Conservation (phyloP, 2,113 vertebrate genomes). For the Nibea coibor region DNA sequence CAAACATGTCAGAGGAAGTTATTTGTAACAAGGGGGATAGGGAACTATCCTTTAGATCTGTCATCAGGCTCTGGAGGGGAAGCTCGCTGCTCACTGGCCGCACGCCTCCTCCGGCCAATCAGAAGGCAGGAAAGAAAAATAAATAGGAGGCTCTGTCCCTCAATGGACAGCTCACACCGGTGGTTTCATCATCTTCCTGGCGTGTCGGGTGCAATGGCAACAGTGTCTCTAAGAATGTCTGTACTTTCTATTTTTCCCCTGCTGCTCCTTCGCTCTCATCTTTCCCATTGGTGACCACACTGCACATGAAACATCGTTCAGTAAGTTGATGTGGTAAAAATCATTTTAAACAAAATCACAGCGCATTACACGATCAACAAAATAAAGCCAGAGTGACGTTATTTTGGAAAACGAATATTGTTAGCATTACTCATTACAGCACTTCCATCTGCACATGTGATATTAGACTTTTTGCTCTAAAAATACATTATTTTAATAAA, state of each 20-base stretch:
- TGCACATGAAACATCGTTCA: neutral
- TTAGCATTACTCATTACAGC: neutral
- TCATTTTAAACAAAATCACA: constrained; percentile 17
- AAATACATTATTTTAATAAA: neutral
- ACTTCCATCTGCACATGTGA: neutral
- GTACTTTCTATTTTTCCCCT: constrained; percentile 36
- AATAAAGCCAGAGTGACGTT: neutral
- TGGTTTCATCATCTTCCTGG: constrained; percentile 67
- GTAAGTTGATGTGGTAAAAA: neutral
- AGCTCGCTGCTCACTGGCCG: constrained; percentile 65
- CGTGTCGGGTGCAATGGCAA: constrained; percentile 37
- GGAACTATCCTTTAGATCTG: constrained; percentile 84
- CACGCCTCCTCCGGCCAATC: constrained; percentile 79
- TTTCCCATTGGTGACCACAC: constrained; percentile 19
- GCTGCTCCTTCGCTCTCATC: constrained; percentile 30
- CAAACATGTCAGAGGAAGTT: constrained; percentile 85
- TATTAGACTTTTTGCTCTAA: neutral
- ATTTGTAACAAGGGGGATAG: constrained; percentile 84
- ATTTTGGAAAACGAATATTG: constrained; percentile 5
- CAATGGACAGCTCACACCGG: constrained; percentile 60
- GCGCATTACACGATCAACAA: constrained; percentile 16
- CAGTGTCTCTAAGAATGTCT: constrained; percentile 51
- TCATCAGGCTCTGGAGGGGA: constrained; percentile 75
- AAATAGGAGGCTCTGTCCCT: constrained; percentile 69
- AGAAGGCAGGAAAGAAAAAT: constrained; percentile 67